These are phyloP conservation scores for Harpagifer antarcticus DNA, from an alignment of 2,797 vertebrate genomes.

Conservation along the genomic window DNA sequence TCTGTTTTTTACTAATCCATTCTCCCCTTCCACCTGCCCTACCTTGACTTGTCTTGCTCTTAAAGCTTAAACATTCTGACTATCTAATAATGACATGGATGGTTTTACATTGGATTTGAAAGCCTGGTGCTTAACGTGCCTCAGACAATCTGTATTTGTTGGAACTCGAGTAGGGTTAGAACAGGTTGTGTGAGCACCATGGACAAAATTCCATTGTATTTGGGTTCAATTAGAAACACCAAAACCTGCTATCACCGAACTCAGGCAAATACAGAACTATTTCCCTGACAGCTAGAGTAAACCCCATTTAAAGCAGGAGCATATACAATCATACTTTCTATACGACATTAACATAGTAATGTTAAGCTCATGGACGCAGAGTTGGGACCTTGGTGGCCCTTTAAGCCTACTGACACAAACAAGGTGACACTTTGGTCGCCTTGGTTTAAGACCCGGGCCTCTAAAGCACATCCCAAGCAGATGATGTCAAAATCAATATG, in stretches of 20 bases:
- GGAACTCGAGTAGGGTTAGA: no score
- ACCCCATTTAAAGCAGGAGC: neutral
- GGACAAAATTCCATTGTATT: neutral
- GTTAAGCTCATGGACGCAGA: constrained; percentile 10
- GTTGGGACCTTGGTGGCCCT: constrained; percentile 39
- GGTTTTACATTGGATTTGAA: no score
- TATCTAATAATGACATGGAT: no score
- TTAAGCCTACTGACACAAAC: constrained; percentile 70
- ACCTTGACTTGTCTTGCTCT: no score
- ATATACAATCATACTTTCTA: neutral
- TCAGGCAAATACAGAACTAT: neutral
- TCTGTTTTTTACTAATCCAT: no score
- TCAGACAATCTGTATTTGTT: no score
- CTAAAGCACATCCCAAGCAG: constrained; percentile 65
- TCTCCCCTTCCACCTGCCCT: no score
- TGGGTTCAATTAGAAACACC: neutral
- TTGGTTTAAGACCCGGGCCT: constrained; percentile 61
- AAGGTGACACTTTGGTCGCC: constrained; percentile 71
- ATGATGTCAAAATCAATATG: constrained; percentile 84
- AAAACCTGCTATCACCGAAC: neutral
- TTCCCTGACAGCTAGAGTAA: no score
- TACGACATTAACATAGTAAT: constrained; percentile 15
- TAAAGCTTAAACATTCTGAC: no score
- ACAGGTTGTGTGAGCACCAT: no score
- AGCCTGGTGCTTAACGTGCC: no score